Conservation (phyloP, 2,113 vertebrate species). For the Prunella fulvescens region DNA sequence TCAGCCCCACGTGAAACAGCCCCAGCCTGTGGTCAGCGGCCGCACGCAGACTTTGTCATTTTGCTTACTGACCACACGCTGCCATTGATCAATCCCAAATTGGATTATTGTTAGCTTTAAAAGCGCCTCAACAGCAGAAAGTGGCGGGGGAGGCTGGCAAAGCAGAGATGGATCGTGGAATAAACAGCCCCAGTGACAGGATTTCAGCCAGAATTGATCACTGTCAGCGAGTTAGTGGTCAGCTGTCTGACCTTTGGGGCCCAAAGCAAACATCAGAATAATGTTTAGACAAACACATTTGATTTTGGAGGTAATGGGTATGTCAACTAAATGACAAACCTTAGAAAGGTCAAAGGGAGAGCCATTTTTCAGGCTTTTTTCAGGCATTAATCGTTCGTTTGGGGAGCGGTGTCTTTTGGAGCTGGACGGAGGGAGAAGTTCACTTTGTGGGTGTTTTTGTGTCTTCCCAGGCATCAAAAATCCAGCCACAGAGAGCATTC, state of each 20-base stretch:
- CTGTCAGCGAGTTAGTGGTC: conserved; percentile 82
- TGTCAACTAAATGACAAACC: conserved; percentile 85
- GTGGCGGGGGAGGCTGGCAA: conserved; percentile 74
- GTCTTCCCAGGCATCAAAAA: not conserved
- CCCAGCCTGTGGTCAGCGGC: conserved; percentile 71
- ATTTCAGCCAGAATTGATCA: conserved; percentile 79
- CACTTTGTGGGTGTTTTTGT: not conserved
- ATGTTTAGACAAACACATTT: conserved; percentile 89
- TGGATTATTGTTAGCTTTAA: conserved; percentile 86
- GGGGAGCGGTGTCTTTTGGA: conserved; percentile 10
- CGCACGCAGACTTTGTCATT: conserved; percentile 73
- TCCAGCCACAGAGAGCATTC: not conserved
- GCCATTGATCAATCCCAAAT: conserved; percentile 84
- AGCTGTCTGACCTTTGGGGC: conserved; percentile 79
- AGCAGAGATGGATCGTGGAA: conserved; percentile 82
- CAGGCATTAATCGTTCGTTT: conserved; percentile 75
- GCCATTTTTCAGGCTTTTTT: conserved; percentile 81
- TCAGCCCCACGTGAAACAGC: not conserved
- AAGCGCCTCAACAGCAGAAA: conserved; percentile 87
- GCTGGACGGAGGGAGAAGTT: not conserved
- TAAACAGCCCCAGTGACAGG: conserved; percentile 81
- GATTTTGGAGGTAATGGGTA: conserved; percentile 86
- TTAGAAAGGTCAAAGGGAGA: conserved; percentile 82
- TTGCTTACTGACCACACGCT: conserved; percentile 79
- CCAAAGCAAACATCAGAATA: conserved; percentile 82